phyloP scores from a whole-genome alignment of 2,888 invertebrate genomes.

The Ochropleura plecta region DNA sequence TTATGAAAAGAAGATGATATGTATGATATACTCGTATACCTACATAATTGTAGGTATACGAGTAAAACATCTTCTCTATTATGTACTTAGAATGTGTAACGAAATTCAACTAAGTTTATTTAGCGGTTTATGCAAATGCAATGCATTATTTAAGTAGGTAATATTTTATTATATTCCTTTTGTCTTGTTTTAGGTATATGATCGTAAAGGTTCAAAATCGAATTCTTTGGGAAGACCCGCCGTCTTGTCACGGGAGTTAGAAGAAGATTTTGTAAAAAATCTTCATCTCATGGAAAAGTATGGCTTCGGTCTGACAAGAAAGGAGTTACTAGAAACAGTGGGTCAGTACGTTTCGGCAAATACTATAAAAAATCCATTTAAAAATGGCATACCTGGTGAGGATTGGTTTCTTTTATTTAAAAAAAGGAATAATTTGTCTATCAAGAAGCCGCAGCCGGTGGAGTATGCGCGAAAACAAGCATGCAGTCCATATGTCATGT shows the following conservation, averaged over 20 bases:
- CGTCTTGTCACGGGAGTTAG: background rate
- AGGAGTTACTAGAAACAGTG: constrained; percentile 9
- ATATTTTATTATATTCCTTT: background rate
- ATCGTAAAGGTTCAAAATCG: constrained; percentile 1
- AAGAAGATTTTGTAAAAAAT: constrained; percentile 8
- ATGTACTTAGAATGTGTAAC: too few species aligned
- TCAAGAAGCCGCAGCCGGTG: too few species aligned
- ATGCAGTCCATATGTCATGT: too few species aligned
- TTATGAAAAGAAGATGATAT: too few species aligned
- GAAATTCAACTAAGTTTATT: background rate
- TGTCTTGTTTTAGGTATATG: constrained; percentile 8
- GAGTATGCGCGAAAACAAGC: background rate
- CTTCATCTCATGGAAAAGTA: background rate
- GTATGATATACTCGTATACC: too few species aligned
- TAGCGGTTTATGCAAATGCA: background rate
- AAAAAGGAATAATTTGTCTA: constrained; percentile 7
- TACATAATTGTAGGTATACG: too few species aligned
- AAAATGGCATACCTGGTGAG: constrained; percentile 5
- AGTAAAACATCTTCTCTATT: background rate
- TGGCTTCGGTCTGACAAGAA: constrained; percentile 8
- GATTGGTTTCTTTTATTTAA: background rate
- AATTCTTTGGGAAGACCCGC: constrained; percentile 2
- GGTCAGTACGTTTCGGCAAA: background rate
- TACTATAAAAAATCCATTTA: background rate
- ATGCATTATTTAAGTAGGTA: too few species aligned